Evolutionary conservation across 2,113 vertebrate species (phyloP), one percentile per base, ranked within the genome.

Genomic region (Natator depressus): DNA sequence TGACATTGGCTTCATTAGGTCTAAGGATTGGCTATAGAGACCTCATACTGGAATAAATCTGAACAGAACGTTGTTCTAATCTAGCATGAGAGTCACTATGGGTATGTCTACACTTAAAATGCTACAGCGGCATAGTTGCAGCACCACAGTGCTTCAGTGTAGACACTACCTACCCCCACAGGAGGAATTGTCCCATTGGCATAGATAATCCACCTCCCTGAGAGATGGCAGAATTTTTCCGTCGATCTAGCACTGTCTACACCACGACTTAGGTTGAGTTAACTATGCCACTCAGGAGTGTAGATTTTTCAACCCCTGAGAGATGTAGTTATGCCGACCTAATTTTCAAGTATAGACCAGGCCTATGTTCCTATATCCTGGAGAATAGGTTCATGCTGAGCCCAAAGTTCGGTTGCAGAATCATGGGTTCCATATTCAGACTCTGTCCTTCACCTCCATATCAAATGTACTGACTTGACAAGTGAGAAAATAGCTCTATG

Each of bases 381-480:
- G 89, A 84, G 95, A 42, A 65, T 12, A 89, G 84, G 76, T 35
- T 96, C 31, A 29, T 17, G n/a, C 29, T 62, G 25, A 69, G 42
- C 20, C 84, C 20, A 55, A 59, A 55, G 55, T n/a, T 16, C 5
- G 2, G 0, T 3, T 12, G 35, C 84, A 11, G 3, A 50, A 51
- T 59, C 46, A 53, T 0, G 0, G 83, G 84, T 55, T 84, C 86
- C 86, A 79, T 8, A 1, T 1, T 38, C 84, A 29, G 12, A 83
- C 75, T 27, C 49, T 19, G 0, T 8, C 25, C 55, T 25, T 57
- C 12, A 35, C 3, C 75, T 72, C 92, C 57, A 25, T 0, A 1
- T 7, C 2, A 25, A 35, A 16, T 0, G 0, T 59, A n/a, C 31
- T 80, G 14, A 1, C 0, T 5, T 4, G 3, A 84, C 80, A 89